Percentiles rank a stretch among this genome's conserved stretches.
These are phyloP conservation scores for Malthinus seriepunctatus DNA, from an alignment of 2,888 invertebrate species.

Conservation along the genomic window DNA sequence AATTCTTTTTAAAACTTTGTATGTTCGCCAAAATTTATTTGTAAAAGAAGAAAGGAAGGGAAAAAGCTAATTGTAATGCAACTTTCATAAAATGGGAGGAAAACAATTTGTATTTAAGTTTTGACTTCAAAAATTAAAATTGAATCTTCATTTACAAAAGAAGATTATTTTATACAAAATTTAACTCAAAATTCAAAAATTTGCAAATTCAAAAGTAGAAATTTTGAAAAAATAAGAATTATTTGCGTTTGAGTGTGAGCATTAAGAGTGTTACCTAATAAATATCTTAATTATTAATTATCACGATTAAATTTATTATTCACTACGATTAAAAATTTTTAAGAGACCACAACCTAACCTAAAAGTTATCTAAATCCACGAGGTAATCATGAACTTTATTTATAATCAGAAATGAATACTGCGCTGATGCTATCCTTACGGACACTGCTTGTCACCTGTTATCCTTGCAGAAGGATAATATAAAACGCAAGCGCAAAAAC, in stretches of 20 bases:
- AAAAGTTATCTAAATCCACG: conserved; percentile 12
- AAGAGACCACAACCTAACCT: conserved; percentile 5
- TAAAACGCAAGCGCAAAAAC: conserved; percentile 26
- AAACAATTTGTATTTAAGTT: neutral
- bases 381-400: conserved; percentile 16
- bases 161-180: neutral
- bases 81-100: neutral
- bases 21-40: neutral
- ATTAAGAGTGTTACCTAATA: too few relatives aligned
- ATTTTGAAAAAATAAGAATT: too few relatives aligned
- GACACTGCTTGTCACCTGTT: conserved; percentile 38
- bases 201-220: neutral
- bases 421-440: conserved; percentile 36
- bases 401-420: conserved; percentile 18
- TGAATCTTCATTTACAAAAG: too few relatives aligned
- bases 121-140: neutral
- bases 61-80: neutral
- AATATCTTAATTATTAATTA: too few relatives aligned
- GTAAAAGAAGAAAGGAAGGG: neutral
- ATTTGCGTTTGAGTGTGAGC: too few relatives aligned
- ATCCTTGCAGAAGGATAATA: conserved; percentile 16
- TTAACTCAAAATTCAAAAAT: neutral
- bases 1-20: neutral
- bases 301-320: too few relatives aligned
- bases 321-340: too few relatives aligned